A percentile compares a stretch with the other conserved stretches of the same genome.
These are phyloP conservation scores for Drosophila elegans DNA, from an alignment of 1,140 invertebrate species.

Conservation along the genomic window DNA sequence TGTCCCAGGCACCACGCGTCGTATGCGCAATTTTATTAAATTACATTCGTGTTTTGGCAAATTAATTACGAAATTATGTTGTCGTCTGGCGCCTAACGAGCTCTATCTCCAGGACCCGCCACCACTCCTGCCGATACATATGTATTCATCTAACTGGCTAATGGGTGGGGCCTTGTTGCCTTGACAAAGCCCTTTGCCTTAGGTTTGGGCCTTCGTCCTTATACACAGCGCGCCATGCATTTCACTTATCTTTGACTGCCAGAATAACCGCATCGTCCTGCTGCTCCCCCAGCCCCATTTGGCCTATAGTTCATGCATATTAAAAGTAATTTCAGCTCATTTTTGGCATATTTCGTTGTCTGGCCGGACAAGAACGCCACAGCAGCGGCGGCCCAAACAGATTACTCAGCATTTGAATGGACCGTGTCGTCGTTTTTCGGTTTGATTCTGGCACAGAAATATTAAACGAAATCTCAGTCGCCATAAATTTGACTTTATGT, in stretches of 20 bases:
- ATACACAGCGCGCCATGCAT: conserved; percentile 51
- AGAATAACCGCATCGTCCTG: conserved; percentile 44
- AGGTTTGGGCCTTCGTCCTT: conserved; percentile 3
- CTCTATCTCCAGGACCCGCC: conserved; percentile 42
- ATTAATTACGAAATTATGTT: conserved; percentile 83
- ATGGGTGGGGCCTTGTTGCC: conserved; percentile 11
- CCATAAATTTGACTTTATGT: conserved; percentile 82
- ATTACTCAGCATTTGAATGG: conserved; percentile 71
- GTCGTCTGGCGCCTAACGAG: conserved; percentile 69
- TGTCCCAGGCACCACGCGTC: conserved; percentile 52
- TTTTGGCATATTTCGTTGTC: conserved; percentile 77
- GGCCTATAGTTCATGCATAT: conserved; percentile 56
- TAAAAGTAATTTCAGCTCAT: conserved; percentile 79
- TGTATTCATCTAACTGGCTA: conserved; percentile 21
- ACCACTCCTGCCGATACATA: conserved; percentile 29
- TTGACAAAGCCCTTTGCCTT: conserved; percentile 42
- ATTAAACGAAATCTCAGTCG: conserved; percentile 70
- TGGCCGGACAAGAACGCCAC: conserved; percentile 23
- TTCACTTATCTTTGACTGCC: conserved; percentile 73
- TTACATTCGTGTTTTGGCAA: conserved; percentile 83
- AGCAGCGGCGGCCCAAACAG: conserved; percentile 36
- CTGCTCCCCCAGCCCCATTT: background rate
- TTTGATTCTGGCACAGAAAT: conserved; percentile 60
- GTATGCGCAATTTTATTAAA: conserved; percentile 83
- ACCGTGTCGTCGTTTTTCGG: conserved; percentile 42